A percentile compares a stretch with the other conserved stretches of the same genome.
These are phyloP conservation scores for Pristionchus japonicus DNA, from an alignment of 2,888 invertebrate species.

Conservation along the genomic window DNA sequence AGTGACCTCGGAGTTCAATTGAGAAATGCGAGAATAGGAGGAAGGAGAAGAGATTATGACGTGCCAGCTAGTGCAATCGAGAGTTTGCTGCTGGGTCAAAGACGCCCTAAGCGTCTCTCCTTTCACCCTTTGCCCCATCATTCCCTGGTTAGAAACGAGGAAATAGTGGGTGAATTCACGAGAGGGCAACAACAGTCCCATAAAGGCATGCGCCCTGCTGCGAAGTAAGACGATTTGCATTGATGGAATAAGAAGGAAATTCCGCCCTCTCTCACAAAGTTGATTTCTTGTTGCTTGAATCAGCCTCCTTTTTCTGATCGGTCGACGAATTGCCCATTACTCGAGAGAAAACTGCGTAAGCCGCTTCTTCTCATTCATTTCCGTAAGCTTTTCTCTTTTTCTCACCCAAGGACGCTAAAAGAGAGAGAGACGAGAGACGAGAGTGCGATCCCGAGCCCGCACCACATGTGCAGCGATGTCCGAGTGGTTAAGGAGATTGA, in stretches of 20 bases:
- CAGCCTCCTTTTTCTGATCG: not conserved
- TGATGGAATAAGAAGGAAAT: not conserved
- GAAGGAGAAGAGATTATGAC: constrained; percentile 21
- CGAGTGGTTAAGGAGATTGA: constrained; percentile 54
- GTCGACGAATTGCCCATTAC: constrained; percentile 10
- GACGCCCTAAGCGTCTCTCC: not conserved
- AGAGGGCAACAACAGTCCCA: not conserved
- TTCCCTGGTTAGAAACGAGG: not conserved
- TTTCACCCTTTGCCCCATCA: not conserved
- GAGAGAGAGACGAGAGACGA: not conserved
- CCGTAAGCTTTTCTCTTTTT: not conserved
- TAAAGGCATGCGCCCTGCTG: not conserved
- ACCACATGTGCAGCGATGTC: constrained; percentile 44
- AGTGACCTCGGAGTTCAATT: not conserved
- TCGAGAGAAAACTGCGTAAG: constrained; percentile 23
- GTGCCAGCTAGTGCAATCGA: not conserved
- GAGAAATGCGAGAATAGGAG: not conserved
- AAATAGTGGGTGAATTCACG: not conserved
- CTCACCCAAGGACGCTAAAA: not conserved
- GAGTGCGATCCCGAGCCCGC: not conserved
- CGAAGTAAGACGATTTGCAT: not conserved
- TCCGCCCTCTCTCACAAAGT: no score
- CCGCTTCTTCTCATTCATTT: not conserved
- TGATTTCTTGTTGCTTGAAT: constrained; percentile 35
- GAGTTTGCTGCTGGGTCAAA: not conserved